Conservation (phyloP, 2,797 vertebrate species). For the Phataginus tetradactyla region DNA sequence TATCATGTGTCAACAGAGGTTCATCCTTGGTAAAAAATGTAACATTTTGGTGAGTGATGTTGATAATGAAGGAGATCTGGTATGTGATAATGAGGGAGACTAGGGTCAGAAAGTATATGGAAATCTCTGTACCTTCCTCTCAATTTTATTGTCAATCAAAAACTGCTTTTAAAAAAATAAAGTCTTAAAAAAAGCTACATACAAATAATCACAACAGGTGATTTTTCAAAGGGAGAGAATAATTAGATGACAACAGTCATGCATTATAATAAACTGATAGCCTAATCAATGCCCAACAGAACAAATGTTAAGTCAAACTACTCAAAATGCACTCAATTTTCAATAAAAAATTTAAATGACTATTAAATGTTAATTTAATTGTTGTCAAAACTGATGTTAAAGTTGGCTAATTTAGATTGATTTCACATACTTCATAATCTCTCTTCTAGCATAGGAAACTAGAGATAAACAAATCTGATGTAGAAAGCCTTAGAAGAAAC, state of each 20-base stretch:
- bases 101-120: neutral
- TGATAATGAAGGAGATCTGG: neutral
- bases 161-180: neutral
- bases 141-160: neutral
- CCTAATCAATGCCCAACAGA: neutral
- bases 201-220: constrained; percentile 29
- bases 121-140: neutral
- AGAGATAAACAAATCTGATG: neutral
- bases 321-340: neutral
- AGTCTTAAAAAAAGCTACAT: neutral
- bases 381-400: neutral
- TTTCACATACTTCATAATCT: neutral
- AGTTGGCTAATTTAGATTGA: neutral
- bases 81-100: neutral
- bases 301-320: neutral
- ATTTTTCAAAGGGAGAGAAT: neutral
- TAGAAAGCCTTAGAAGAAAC: neutral
- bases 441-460: neutral
- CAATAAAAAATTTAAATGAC: neutral
- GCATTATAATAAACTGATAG: neutral
- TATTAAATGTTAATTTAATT: too few species aligned
- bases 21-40: neutral
- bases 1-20: neutral
- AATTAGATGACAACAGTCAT: neutral
- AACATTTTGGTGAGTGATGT: neutral